These are phyloP conservation scores for Tupiocoris notatus DNA, from an alignment of 2,888 invertebrate species.

Conservation along the genomic window DNA sequence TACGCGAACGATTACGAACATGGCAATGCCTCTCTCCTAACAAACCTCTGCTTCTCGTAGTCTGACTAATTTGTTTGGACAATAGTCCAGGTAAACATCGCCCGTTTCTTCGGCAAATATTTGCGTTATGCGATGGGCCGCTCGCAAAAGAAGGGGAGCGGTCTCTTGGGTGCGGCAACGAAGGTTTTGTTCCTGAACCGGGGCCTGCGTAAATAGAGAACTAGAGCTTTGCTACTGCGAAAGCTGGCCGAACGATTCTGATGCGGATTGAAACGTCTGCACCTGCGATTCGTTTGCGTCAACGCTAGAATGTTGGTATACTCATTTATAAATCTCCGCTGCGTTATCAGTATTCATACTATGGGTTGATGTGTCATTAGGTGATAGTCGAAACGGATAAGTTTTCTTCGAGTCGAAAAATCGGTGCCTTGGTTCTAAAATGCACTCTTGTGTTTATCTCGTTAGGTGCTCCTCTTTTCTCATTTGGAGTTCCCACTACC, in stretches of 20 bases:
- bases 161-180: neutral
- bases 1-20: neutral
- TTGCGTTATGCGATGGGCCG: conserved; percentile 30
- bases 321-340: no score
- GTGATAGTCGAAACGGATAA: no score
- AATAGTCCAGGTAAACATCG: conserved; percentile 39
- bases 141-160: neutral
- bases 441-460: no score
- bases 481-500: no score
- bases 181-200: conserved; percentile 2
- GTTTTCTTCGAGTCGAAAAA: no score
- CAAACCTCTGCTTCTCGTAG: conserved; percentile 21
- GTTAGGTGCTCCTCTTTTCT: no score
- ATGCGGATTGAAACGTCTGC: no score
- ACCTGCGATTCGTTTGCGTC: neutral
- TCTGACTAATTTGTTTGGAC: conserved; percentile 41
- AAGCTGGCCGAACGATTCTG: neutral
- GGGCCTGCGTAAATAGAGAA: conserved; percentile 18
- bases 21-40: neutral
- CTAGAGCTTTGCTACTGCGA: neutral
- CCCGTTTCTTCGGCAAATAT: conserved; percentile 37
- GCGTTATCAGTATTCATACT: no score
- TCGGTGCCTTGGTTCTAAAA: no score
- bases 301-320: no score
- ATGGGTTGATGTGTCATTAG: no score